Evolutionary conservation across 1,140 invertebrate genomes (phyloP).

Genomic region (Asbolus verrucosus): DNA sequence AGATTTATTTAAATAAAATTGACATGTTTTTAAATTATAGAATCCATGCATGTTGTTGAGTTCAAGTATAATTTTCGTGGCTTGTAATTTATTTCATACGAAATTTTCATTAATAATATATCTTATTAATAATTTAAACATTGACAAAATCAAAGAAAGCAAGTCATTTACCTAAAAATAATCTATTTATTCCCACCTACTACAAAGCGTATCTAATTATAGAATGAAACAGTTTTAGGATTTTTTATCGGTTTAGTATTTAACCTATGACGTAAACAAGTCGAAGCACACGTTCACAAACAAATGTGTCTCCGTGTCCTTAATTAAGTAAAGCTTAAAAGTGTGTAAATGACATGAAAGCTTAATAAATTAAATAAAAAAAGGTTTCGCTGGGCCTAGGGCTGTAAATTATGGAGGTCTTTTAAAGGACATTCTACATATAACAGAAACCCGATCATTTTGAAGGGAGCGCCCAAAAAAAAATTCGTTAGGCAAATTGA

Average conservation of each 20-base stretch:
- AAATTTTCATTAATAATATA: no score
- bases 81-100: no score
- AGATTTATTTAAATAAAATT: no score
- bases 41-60: no score
- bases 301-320: conserved; percentile 20
- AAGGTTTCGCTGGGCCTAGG: not conserved
- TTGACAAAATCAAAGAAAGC: no score
- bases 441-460: no score
- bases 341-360: conserved; percentile 27
- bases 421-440: no score
- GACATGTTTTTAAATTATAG: no score
- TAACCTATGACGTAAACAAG: conserved; percentile 6
- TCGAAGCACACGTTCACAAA: not conserved
- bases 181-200: no score
- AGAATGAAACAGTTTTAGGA: not conserved
- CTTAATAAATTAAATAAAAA: conserved; percentile 33
- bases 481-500: not conserved
- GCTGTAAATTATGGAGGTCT: no score
- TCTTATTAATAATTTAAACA: no score
- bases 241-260: not conserved
- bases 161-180: no score
- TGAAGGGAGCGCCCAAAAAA: not conserved
- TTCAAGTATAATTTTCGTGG: conserved; percentile 7
- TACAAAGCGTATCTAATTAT: not conserved
- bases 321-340: conserved; percentile 30